Evolutionary conservation across 2,113 vertebrate genomes (phyloP).

Genomic region (Oryzias melastigma): DNA sequence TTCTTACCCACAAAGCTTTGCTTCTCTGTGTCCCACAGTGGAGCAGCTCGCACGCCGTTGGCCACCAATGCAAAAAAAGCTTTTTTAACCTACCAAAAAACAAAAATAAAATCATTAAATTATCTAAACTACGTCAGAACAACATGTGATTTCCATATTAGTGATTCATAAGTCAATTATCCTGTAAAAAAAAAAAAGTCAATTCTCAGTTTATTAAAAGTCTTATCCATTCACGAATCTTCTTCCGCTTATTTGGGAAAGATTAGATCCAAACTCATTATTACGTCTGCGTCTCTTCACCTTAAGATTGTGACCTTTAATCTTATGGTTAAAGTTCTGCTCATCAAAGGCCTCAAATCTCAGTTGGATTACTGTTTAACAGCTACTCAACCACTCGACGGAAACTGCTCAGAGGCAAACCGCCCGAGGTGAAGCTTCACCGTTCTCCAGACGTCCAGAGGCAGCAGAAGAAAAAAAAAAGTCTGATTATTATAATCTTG

Average conservation of each 20-base stretch:
- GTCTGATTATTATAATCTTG: neutral
- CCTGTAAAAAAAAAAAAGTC: neutral
- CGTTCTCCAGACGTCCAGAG: too few relatives aligned
- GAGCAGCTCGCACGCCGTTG: slow-evolving; percentile 95
- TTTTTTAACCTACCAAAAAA: slow-evolving; percentile 88
- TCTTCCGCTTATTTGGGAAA: too few relatives aligned
- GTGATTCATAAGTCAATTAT: neutral
- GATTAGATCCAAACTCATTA: neutral
- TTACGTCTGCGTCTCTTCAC: slow-evolving; percentile 9
- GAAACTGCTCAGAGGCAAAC: slow-evolving; percentile 29
- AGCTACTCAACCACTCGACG: slow-evolving; percentile 25
- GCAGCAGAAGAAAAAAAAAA: neutral
- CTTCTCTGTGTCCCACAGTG: slow-evolving; percentile 96
- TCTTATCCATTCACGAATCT: too few relatives aligned
- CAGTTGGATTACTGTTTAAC: slow-evolving; percentile 72
- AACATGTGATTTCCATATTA: neutral
- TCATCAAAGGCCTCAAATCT: slow-evolving; percentile 43
- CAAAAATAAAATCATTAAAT: neutral
- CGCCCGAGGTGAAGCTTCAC: neutral
- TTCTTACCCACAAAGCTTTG: slow-evolving; percentile 98
- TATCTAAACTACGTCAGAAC: neutral
- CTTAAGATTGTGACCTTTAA: slow-evolving; percentile 12
- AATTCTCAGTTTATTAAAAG: neutral
- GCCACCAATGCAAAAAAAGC: slow-evolving; percentile 97
- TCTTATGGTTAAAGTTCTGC: slow-evolving; percentile 49